phyloP scores from a whole-genome alignment of 2,113 vertebrate genomes.

The Hippocampus mohnikei region DNA sequence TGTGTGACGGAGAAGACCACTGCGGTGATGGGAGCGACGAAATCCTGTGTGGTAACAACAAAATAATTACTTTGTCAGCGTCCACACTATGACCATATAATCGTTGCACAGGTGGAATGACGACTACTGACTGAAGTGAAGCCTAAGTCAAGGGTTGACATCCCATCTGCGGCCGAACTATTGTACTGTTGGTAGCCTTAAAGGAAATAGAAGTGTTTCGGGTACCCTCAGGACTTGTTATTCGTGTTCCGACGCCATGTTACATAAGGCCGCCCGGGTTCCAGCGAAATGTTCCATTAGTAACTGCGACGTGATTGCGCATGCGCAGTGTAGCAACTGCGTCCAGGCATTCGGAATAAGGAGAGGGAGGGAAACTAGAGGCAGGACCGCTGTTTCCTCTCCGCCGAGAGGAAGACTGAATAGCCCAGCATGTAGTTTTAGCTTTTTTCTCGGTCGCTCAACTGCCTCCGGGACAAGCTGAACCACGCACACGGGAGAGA shows the following conservation, averaged over 20 bases:
- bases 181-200: too few relatives aligned
- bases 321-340: not conserved
- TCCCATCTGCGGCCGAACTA: too few relatives aligned
- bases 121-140: too few relatives aligned
- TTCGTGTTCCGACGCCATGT: too few relatives aligned
- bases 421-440: slow-evolving; percentile 12
- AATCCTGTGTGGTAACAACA: not conserved
- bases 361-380: slow-evolving; percentile 7
- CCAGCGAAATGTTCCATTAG: too few relatives aligned
- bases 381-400: slow-evolving; percentile 24
- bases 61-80: not conserved
- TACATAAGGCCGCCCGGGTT: too few relatives aligned
- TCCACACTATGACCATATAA: not conserved
- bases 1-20: not conserved
- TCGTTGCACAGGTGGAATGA: not conserved
- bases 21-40: slow-evolving; percentile 2
- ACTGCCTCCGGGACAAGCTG: slow-evolving; percentile 19
- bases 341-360: not conserved
- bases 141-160: too few relatives aligned
- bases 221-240: too few relatives aligned
- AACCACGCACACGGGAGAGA: slow-evolving; percentile 1
- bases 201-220: too few relatives aligned
- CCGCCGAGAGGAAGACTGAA: not conserved
- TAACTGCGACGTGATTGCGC: not conserved
- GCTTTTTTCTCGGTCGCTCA: slow-evolving; percentile 28